phyloP scores from a whole-genome alignment of 2,113 vertebrate species.

The Silurus glanis region DNA sequence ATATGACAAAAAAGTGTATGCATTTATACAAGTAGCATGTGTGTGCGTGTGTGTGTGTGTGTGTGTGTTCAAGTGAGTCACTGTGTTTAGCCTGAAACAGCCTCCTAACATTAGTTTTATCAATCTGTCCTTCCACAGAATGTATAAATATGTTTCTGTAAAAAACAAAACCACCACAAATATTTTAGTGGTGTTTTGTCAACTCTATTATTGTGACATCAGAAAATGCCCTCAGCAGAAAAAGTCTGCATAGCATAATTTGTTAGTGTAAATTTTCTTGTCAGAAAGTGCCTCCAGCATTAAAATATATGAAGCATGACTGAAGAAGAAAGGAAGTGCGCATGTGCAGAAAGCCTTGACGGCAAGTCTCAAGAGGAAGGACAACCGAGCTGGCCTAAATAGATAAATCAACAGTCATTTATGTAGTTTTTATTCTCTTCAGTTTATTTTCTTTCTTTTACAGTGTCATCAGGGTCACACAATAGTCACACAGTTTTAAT shows the following conservation, averaged over 20 bases:
- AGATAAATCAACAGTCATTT: not conserved
- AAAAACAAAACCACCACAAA: not conserved
- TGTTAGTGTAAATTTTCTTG: not conserved
- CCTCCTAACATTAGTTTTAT: not conserved
- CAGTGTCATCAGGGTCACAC: not conserved
- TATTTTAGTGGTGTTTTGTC: not conserved
- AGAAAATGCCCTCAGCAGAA: not conserved
- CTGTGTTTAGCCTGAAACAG: not conserved
- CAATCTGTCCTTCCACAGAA: not conserved
- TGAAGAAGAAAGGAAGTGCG: not conserved
- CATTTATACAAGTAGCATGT: not conserved
- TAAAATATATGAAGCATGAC: not conserved
- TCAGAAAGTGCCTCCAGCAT: constrained; percentile 1
- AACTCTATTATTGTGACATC: not conserved
- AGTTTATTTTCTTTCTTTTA: not conserved
- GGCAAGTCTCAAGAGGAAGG: not conserved
- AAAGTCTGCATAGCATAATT: not conserved
- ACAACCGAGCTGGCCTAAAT: not conserved
- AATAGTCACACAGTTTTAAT: not conserved
- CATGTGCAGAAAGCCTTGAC: not conserved
- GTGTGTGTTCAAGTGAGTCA: not conserved
- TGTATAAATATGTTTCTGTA: not conserved
- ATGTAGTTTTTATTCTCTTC: not conserved
- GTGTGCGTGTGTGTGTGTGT: not conserved
- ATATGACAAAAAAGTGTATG: not conserved